Evolutionary conservation across 2,113 vertebrate genomes (phyloP).

Genomic region (Meleagris gallopavo): DNA sequence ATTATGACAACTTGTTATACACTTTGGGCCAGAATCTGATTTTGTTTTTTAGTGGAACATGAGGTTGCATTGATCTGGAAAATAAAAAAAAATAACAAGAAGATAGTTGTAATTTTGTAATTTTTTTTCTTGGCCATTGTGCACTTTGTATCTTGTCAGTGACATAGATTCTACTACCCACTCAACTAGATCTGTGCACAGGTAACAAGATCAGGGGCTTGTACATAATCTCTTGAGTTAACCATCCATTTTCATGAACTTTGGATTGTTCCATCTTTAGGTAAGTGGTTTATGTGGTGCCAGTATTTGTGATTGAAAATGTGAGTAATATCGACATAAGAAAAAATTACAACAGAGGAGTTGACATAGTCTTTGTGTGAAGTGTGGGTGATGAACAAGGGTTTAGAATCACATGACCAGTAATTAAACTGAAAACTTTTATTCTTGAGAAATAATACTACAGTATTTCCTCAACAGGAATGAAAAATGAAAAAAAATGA

Average conservation of each 20-base stretch:
- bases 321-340: not conserved
- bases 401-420: not conserved
- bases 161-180: not conserved
- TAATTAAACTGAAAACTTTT: not conserved
- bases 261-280: not conserved
- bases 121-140: not conserved
- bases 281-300: not conserved
- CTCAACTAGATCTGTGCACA: not conserved
- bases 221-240: not conserved
- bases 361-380: not conserved
- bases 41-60: not conserved
- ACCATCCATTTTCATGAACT: not conserved
- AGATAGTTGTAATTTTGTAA: not conserved
- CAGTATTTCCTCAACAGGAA: slow-evolving; percentile 12
- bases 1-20: accelerated
- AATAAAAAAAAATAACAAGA: not conserved
- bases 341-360: not conserved
- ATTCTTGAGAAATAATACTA: slow-evolving; percentile 12
- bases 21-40: not conserved
- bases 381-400: not conserved
- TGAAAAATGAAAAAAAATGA: slow-evolving; percentile 45
- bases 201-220: not conserved
- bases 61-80: not conserved
- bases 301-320: not conserved
- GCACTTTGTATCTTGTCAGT: not conserved